Base-by-base conservation (phyloP, 1,140 invertebrate genomes). In the Lamellibrachia luymesi region DNA sequence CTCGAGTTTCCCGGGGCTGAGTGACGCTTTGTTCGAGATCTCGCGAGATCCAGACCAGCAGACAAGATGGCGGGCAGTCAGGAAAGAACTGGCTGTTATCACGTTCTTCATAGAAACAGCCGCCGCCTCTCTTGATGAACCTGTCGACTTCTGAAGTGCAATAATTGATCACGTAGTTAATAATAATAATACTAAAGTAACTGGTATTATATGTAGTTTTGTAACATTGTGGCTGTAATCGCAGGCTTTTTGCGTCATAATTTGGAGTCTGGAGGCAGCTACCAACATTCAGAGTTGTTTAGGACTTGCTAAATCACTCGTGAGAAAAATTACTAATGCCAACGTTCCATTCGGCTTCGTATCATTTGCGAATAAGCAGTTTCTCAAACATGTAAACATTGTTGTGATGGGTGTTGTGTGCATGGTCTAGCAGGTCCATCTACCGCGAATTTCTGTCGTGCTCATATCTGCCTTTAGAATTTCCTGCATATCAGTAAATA, bases 1-100 rank as follows among this genome's bases (percentile, higher is more conserved):
- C 8, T 95, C 95, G 49, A 96, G 95, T 93, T 96, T 97, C 94
- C 95, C 96, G 25, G 96, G 96, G 10, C 94, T 97, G n/a, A 94
- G 95, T 0, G 96, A 97, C 92, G 94, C 94, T 10, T 91, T 96
- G 92, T 95, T 95, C 93, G 94, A 95, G 91, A 95, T 96, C 10
- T 51, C 50, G 27, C 27, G 50, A 52, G 51, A 51, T 50, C 27
- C 27, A 4, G n/a, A 92, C 50, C 50, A 92, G 92, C 38, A 92
- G 92, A 13, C 50, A 56, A 91, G 50, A 51, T 50, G 92, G 92
- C 50, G 27, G 6, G 50, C 22, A 52, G 92, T 92, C 50, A 51
- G 51, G 8, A 50, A 92, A 50, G 38, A 92, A n/a, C 8, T 92
- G 50, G 92, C 92, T 4, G 51, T 64, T 17, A 38, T 92, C 27